A percentile compares a stretch with the other conserved stretches of the same genome.
These are phyloP conservation scores for Chaenogobius annularis DNA, from an alignment of 2,113 vertebrate species.

Conservation along the genomic window DNA sequence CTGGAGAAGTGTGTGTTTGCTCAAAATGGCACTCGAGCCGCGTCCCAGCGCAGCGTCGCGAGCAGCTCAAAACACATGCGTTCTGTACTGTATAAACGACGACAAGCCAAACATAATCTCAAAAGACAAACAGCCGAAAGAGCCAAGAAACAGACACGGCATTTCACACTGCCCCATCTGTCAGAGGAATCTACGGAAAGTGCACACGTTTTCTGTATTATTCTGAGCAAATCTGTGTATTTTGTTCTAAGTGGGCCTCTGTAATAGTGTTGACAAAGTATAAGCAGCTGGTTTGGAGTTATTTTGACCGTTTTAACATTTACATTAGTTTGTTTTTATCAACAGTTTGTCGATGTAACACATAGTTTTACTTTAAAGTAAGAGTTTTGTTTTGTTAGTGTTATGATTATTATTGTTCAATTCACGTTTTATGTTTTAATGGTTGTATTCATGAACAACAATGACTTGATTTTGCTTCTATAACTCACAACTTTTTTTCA, in stretches of 20 bases:
- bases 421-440: no score
- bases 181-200: slow-evolving; percentile 66
- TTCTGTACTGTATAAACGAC: slow-evolving; percentile 47
- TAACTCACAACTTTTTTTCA: no score
- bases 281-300: neutral
- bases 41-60: neutral
- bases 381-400: neutral
- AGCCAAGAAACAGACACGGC: slow-evolving; percentile 65
- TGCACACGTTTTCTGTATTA: slow-evolving; percentile 38
- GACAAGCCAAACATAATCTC: slow-evolving; percentile 68
- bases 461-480: no score
- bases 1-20: neutral
- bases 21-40: neutral
- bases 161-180: slow-evolving; percentile 69
- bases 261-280: slow-evolving; percentile 40
- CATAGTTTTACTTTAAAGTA: neutral
- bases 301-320: neutral
- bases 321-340: neutral
- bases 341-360: neutral
- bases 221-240: slow-evolving; percentile 68
- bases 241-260: slow-evolving; percentile 52
- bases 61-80: slow-evolving; percentile 17
- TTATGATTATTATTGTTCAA: no score
- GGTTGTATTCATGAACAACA: no score
- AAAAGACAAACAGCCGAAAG: slow-evolving; percentile 69